These are phyloP conservation scores for Allobates femoralis DNA, from an alignment of 2,797 vertebrate genomes.

Conservation along the genomic window DNA sequence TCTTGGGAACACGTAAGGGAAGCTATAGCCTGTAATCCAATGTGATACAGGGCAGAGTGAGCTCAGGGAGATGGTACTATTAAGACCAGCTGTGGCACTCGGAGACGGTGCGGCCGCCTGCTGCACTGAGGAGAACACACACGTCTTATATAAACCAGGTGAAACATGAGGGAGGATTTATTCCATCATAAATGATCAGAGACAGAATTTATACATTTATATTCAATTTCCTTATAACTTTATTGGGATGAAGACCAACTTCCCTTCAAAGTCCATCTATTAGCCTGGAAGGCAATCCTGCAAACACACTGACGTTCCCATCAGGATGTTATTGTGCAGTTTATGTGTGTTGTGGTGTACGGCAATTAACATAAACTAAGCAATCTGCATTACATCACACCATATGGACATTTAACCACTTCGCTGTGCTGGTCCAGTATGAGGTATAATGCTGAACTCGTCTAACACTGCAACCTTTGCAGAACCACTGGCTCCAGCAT, in stretches of 20 bases:
- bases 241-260: neutral
- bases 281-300: neutral
- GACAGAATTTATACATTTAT: slow-evolving; percentile 17
- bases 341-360: slow-evolving; percentile 20
- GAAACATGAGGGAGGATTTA: slow-evolving; percentile 16
- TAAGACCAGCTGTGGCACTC: slow-evolving; percentile 23
- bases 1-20: neutral
- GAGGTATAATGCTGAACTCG: neutral
- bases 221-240: slow-evolving; percentile 12
- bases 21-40: neutral
- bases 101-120: neutral
- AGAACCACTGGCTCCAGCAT: slow-evolving; percentile 6
- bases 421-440: neutral
- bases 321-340: neutral
- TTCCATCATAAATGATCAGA: slow-evolving; percentile 15
- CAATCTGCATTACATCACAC: neutral
- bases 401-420: neutral
- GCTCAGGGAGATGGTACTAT: slow-evolving; percentile 4
- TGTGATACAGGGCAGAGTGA: slow-evolving; percentile 21
- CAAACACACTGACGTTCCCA: neutral
- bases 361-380: slow-evolving; percentile 6
- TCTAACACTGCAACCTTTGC: neutral
- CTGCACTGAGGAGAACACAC: slow-evolving; percentile 8
- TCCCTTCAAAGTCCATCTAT: neutral
- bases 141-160: slow-evolving; percentile 52